These are phyloP conservation scores for Cydia pomonella DNA, from an alignment of 1,140 invertebrate species.

Conservation along the genomic window DNA sequence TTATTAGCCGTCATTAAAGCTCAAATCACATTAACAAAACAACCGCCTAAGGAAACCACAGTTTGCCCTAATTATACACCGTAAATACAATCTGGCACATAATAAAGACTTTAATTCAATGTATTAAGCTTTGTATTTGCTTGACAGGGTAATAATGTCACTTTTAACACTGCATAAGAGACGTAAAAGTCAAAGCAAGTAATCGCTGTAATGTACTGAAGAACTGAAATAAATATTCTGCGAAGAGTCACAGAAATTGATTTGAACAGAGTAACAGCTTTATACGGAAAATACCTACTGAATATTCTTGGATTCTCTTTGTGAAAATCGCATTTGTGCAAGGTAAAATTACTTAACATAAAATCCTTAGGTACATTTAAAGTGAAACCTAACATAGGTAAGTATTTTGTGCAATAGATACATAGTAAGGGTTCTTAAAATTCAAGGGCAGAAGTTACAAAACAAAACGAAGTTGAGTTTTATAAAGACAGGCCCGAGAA, in stretches of 20 bases:
- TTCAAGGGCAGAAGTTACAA: no score
- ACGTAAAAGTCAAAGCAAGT: conserved; percentile 21
- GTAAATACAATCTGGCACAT: conserved; percentile 47
- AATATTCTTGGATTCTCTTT: neutral
- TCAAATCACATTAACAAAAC: conserved; percentile 34
- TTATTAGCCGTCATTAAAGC: conserved; percentile 39
- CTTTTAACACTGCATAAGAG: conserved; percentile 8
- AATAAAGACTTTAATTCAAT: conserved; percentile 38
- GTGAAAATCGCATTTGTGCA: no score
- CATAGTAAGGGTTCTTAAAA: no score
- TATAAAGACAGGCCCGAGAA: no score
- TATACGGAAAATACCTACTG: neutral
- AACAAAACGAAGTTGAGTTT: no score
- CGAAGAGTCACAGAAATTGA: neutral
- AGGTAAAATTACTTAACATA: no score
- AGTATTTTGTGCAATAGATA: no score
- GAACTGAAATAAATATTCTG: neutral
- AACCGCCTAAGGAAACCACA: conserved; percentile 38
- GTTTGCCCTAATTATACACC: conserved; percentile 52
- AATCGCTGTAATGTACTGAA: conserved; percentile 2
- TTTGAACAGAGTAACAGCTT: neutral
- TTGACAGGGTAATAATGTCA: neutral
- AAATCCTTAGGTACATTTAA: no score
- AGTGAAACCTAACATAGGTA: no score
- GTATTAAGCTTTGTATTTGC: conserved; percentile 8